Evolutionary conservation across 2,888 invertebrate genomes (phyloP).

Genomic region (Drosophila tanythrix): DNA sequence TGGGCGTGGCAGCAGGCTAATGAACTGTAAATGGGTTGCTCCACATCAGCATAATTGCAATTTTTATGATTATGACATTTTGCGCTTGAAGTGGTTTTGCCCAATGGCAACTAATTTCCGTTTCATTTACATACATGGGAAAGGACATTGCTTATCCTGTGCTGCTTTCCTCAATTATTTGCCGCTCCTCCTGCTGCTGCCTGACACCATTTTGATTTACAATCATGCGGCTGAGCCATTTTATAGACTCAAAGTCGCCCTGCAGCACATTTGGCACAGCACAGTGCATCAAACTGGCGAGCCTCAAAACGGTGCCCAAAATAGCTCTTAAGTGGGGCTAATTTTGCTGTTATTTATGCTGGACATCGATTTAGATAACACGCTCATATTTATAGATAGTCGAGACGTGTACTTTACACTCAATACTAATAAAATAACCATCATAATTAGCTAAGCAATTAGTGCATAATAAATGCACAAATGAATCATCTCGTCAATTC

Average conservation of each 20-base stretch:
- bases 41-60: constrained; percentile 68
- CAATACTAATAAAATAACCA: not conserved
- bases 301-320: not conserved
- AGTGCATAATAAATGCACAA: not conserved
- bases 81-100: constrained; percentile 44
- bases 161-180: not conserved
- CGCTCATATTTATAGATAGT: not conserved
- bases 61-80: constrained; percentile 73
- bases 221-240: constrained; percentile 33
- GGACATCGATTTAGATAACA: not conserved
- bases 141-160: constrained; percentile 1
- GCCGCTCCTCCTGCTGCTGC: not conserved
- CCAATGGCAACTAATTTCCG: constrained; percentile 48
- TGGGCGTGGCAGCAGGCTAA: constrained; percentile 60
- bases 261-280: constrained; percentile 23
- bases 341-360: not conserved
- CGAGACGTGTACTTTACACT: not conserved
- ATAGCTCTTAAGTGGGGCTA: not conserved
- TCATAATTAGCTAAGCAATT: not conserved
- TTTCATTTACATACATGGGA: constrained; percentile 5
- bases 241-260: constrained; percentile 42
- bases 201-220: constrained; percentile 37
- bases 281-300: constrained; percentile 2
- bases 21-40: constrained; percentile 67
- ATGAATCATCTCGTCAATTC: not conserved